These are phyloP conservation scores for Platichthys flesus DNA, from an alignment of 2,113 vertebrate species.

Conservation along the genomic window DNA sequence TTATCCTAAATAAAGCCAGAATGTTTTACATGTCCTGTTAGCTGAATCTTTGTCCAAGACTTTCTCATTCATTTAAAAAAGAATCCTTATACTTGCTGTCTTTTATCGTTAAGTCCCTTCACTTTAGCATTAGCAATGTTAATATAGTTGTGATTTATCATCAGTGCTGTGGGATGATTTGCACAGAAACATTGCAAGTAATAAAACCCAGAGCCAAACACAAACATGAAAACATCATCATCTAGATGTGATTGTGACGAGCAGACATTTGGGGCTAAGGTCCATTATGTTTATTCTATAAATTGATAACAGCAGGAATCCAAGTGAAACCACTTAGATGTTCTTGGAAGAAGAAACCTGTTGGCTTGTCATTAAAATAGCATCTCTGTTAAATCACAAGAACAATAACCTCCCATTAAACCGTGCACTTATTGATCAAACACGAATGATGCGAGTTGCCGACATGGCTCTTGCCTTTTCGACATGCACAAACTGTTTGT, in stretches of 20 bases:
- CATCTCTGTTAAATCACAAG: conserved; percentile 41
- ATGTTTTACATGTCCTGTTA: conserved; percentile 37
- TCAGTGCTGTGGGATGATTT: conserved; percentile 23
- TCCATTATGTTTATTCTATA: conserved; percentile 8
- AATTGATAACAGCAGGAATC: conserved; percentile 24
- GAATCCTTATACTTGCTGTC: not conserved
- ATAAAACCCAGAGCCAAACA: conserved; percentile 25
- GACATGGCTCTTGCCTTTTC: conserved; percentile 15
- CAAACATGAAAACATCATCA: conserved; percentile 14
- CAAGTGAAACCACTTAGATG: conserved; percentile 12
- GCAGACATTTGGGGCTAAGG: not conserved
- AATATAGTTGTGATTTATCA: conserved; percentile 16
- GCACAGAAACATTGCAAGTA: conserved; percentile 23
- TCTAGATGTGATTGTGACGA: not conserved
- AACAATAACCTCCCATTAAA: conserved; percentile 51
- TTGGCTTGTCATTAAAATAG: conserved; percentile 26
- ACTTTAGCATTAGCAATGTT: conserved; percentile 4
- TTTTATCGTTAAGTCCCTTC: not conserved
- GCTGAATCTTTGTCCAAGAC: conserved; percentile 14
- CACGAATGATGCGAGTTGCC: conserved; percentile 28
- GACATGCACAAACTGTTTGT: conserved; percentile 54
- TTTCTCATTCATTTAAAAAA: conserved; percentile 19
- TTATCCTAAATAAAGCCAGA: conserved; percentile 18
- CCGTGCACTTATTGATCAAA: conserved; percentile 43
- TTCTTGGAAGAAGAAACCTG: conserved; percentile 22